These are phyloP conservation scores for Lamellibrachia columna DNA, from an alignment of 2,888 invertebrate species.

Conservation along the genomic window DNA sequence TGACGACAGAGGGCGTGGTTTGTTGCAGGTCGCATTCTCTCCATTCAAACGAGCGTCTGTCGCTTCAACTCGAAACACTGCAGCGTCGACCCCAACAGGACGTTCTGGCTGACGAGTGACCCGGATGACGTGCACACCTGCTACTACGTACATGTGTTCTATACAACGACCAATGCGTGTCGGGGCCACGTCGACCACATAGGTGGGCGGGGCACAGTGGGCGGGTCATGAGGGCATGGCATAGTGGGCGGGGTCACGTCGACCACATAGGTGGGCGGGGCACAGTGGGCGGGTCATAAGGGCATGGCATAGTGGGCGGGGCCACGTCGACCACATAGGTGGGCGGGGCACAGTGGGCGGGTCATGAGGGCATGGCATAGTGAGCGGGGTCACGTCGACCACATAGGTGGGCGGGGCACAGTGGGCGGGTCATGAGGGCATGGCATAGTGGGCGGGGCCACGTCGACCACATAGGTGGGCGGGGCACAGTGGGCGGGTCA, in stretches of 20 bases:
- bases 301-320: not conserved
- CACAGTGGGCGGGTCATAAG: no score
- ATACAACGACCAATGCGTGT: not conserved
- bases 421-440: no score
- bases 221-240: no score
- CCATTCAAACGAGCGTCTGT: conserved; percentile 32
- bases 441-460: no score
- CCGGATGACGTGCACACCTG: conserved; percentile 34
- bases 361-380: not conserved
- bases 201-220: no score
- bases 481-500: no score
- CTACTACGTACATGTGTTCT: conserved; percentile 33
- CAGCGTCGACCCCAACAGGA: conserved; percentile 33
- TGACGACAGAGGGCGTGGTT: not conserved
- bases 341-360: no score
- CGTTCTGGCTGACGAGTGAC: conserved; percentile 36
- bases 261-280: no score
- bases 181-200: not conserved
- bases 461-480: no score
- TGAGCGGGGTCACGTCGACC: not conserved
- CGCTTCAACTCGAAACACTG: conserved; percentile 37
- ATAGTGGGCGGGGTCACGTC: no score
- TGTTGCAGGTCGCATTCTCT: conserved; percentile 30
- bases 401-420: not conserved
- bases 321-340: no score